phyloP scores from a whole-genome alignment of 2,797 vertebrate genomes.

The Megaceryle alcyon region DNA sequence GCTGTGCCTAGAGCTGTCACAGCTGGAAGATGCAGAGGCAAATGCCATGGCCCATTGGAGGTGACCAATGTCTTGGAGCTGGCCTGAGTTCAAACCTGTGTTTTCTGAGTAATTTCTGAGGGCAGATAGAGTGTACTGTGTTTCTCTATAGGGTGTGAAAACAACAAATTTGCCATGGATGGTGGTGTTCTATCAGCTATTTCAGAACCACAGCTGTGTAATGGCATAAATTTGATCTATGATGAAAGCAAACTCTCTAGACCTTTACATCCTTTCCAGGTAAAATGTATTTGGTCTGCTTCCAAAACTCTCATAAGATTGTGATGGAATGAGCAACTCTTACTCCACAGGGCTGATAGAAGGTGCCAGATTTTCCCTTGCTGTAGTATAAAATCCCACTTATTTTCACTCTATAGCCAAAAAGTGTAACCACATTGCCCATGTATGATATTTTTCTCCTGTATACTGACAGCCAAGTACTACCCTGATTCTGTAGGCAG shows the following conservation, averaged over 20 bases:
- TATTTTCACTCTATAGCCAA: neutral
- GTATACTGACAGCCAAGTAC: neutral
- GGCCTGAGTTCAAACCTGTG: neutral
- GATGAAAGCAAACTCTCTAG: neutral
- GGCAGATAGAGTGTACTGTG: neutral
- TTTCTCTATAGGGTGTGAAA: neutral
- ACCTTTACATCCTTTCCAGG: neutral
- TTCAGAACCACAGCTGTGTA: neutral
- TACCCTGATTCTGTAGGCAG: neutral
- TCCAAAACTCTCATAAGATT: neutral
- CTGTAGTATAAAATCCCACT: neutral
- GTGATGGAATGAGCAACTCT: neutral
- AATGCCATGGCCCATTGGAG: fast-evolving
- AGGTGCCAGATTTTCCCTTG: neutral
- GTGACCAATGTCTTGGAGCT: fast-evolving
- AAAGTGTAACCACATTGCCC: neutral
- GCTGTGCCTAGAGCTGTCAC: neutral
- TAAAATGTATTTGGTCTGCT: neutral
- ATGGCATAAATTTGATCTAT: neutral
- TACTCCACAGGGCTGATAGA: neutral
- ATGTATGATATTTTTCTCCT: slow-evolving; percentile 42
- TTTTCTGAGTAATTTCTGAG: fast-evolving
- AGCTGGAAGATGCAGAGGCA: neutral
- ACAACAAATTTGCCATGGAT: neutral
- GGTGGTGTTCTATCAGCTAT: neutral